These are phyloP conservation scores for Chrysomallon squamiferum DNA, from an alignment of 1,140 invertebrate genomes.

Conservation along the genomic window DNA sequence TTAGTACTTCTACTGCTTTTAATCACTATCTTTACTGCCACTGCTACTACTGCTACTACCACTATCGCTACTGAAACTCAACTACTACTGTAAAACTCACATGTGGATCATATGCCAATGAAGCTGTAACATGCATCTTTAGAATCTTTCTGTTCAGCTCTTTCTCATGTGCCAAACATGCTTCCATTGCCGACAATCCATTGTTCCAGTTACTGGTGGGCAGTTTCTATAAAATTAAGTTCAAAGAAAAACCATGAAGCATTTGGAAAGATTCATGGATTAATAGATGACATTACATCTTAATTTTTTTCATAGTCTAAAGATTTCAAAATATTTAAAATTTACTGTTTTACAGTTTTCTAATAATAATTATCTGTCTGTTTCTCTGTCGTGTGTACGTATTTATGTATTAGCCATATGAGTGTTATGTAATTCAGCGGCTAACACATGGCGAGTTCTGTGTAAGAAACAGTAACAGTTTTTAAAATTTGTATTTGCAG, in stretches of 20 bases:
- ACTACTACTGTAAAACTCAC: no score
- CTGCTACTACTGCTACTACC: no score
- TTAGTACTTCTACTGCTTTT: not conserved
- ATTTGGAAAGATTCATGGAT: not conserved
- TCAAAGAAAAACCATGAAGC: not conserved
- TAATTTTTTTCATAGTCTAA: not conserved
- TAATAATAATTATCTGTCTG: not conserved
- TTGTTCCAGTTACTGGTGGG: not conserved
- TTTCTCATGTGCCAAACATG: not conserved
- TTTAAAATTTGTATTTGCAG: no score
- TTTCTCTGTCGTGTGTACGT: not conserved
- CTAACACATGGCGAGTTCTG: no score
- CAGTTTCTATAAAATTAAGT: not conserved
- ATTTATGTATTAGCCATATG: no score
- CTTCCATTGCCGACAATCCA: not conserved
- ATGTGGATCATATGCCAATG: not conserved
- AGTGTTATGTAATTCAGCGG: no score
- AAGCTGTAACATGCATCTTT: not conserved
- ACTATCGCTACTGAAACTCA: no score
- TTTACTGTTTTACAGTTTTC: not conserved
- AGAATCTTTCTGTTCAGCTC: slow-evolving; percentile 1
- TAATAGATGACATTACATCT: not conserved
- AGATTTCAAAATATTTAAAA: not conserved
- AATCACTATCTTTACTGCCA: not conserved
- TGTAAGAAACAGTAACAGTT: no score